phyloP scores from a whole-genome alignment of 2,888 invertebrate species.

The Laspeyria flexula region DNA sequence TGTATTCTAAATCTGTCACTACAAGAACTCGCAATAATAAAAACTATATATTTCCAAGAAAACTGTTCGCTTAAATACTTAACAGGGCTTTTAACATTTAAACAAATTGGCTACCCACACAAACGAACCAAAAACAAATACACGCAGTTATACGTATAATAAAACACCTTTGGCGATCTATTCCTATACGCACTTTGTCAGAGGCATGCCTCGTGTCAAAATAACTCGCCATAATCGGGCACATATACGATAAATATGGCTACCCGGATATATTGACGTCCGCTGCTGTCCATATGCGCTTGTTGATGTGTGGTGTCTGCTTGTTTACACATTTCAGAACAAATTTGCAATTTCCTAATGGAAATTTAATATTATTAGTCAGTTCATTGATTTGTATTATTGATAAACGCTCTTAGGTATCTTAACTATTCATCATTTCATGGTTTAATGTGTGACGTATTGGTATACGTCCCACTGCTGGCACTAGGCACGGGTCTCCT shows the following conservation, averaged over 20 bases:
- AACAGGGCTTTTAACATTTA: conserved; percentile 4
- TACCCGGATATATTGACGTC: conserved; percentile 42
- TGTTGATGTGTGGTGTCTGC: conserved; percentile 13
- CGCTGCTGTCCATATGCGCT: conserved; percentile 18
- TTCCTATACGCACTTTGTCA: conserved; percentile 12
- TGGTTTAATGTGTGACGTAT: too few relatives aligned
- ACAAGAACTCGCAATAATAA: too few relatives aligned
- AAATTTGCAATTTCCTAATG: conserved; percentile 10
- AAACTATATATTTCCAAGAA: too few relatives aligned
- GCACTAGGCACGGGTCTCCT: too few relatives aligned
- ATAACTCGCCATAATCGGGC: conserved; percentile 34
- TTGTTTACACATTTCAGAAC: conserved; percentile 18
- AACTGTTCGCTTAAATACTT: neutral
- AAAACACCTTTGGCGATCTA: conserved; percentile 12
- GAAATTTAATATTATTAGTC: neutral
- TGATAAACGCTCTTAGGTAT: too few relatives aligned
- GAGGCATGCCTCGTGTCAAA: conserved; percentile 26
- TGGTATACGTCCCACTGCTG: too few relatives aligned
- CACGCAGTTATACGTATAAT: conserved; percentile 1
- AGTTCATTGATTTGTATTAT: neutral
- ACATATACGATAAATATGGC: conserved; percentile 29
- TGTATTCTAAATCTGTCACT: too few relatives aligned
- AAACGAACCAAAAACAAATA: conserved; percentile 4
- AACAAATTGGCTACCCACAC: neutral
- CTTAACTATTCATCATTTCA: too few relatives aligned